These are phyloP conservation scores for Nysson spinosus DNA, from an alignment of 2,888 invertebrate genomes.

Conservation along the genomic window DNA sequence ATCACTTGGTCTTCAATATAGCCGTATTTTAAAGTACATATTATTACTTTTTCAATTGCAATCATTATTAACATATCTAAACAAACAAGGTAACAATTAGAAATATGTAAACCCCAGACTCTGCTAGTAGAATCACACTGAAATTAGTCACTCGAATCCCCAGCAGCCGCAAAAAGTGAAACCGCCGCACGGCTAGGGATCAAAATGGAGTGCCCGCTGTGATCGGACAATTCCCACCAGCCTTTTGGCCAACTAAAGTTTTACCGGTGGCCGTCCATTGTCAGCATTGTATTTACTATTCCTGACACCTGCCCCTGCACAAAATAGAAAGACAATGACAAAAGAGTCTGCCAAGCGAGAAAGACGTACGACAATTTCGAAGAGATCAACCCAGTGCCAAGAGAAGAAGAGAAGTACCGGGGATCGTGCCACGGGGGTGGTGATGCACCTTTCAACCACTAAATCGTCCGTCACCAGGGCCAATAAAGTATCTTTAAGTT, in stretches of 20 bases:
- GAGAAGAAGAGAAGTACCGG: neutral
- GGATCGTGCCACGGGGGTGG: slow-evolving; percentile 1
- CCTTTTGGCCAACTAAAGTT: slow-evolving; percentile 42
- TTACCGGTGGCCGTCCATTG: slow-evolving; percentile 65
- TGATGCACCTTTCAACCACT: neutral
- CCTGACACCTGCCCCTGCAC: slow-evolving; percentile 58
- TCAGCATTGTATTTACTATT: slow-evolving; percentile 54
- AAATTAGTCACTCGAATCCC: slow-evolving; percentile 13
- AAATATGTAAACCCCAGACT: too few species aligned
- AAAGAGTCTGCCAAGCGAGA: slow-evolving; percentile 1
- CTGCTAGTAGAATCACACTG: slow-evolving; percentile 18
- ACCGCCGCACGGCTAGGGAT: slow-evolving; percentile 14
- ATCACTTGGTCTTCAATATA: too few species aligned
- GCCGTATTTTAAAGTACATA: too few species aligned
- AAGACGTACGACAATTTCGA: neutral
- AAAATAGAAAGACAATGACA: slow-evolving; percentile 43
- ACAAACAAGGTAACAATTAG: too few species aligned
- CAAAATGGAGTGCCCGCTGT: slow-evolving; percentile 42
- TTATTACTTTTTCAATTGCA: too few species aligned
- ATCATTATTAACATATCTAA: too few species aligned
- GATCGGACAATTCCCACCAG: slow-evolving; percentile 34
- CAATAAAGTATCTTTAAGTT: slow-evolving; percentile 39
- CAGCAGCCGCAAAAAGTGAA: slow-evolving; percentile 19
- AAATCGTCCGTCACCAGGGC: slow-evolving; percentile 1
- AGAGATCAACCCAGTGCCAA: slow-evolving; percentile 25